These are phyloP conservation scores for Catocala sponsa DNA, from an alignment of 2,888 invertebrate species.

Conservation along the genomic window DNA sequence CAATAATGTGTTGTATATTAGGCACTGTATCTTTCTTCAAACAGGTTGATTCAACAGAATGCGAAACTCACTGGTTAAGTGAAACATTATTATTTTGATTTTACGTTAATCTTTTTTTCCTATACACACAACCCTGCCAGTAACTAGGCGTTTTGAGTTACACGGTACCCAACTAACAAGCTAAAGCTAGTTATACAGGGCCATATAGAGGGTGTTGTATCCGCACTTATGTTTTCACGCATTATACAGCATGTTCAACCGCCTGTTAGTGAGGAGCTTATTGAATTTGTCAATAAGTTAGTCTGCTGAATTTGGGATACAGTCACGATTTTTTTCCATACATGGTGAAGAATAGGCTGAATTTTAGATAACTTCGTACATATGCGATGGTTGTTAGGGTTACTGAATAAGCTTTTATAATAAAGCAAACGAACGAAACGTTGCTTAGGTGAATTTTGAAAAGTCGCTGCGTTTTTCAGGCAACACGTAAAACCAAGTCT, in stretches of 20 bases:
- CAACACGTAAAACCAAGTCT: too few species aligned
- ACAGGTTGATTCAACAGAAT: too few species aligned
- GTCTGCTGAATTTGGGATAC: constrained; percentile 43
- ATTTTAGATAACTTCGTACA: constrained; percentile 1
- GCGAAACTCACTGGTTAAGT: too few species aligned
- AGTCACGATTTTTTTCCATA: constrained; percentile 50
- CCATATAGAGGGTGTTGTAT: constrained; percentile 55
- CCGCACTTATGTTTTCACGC: constrained; percentile 46
- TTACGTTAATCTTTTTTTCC: not conserved
- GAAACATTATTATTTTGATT: not conserved
- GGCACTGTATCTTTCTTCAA: too few species aligned
- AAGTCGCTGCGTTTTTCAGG: too few species aligned
- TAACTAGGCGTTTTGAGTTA: constrained; percentile 61
- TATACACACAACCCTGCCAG: constrained; percentile 28
- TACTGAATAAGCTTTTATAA: not conserved
- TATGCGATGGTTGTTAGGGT: constrained; percentile 2
- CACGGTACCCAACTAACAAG: constrained; percentile 63
- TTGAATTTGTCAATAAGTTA: constrained; percentile 50
- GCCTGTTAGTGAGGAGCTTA: constrained; percentile 45
- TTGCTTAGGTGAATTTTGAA: too few species aligned
- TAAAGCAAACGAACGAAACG: not conserved
- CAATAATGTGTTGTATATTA: too few species aligned
- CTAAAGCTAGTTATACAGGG: constrained; percentile 50
- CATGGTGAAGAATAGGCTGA: constrained; percentile 14
- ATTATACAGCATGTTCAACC: constrained; percentile 34